Evolutionary conservation across 2,888 invertebrate genomes (phyloP).

Genomic region (Craniophora ligustri): DNA sequence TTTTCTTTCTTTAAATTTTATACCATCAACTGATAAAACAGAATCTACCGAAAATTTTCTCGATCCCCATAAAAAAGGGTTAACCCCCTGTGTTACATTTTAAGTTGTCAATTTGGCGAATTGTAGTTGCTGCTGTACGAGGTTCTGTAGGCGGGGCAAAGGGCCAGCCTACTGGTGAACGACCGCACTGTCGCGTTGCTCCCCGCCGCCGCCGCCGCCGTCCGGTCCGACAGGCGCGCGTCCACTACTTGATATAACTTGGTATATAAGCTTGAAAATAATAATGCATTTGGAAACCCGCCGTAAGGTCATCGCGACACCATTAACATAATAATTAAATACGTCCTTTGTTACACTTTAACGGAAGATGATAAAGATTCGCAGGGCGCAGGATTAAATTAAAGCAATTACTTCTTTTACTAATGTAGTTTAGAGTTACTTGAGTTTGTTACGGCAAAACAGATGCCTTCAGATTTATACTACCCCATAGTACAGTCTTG

Average conservation of each 20-base stretch:
- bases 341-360: conserved; percentile 31
- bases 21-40: too few species aligned
- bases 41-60: too few species aligned
- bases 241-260: conserved; percentile 46
- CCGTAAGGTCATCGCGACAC: conserved; percentile 26
- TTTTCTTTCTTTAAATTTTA: too few species aligned
- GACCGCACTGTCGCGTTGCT: conserved; percentile 60
- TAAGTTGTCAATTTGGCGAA: too few species aligned
- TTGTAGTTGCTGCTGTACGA: conserved; percentile 18
- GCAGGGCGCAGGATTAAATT: background rate
- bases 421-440: too few species aligned
- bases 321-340: conserved; percentile 33
- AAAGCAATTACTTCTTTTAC: too few species aligned
- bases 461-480: too few species aligned
- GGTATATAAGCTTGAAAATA: conserved; percentile 55
- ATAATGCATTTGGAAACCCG: conserved; percentile 47
- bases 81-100: too few species aligned
- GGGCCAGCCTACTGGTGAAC: conserved; percentile 71
- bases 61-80: too few species aligned
- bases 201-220: conserved; percentile 52
- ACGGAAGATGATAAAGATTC: conserved; percentile 26
- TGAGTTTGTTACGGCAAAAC: too few species aligned
- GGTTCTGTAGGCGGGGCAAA: conserved; percentile 67
- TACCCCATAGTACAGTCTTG: too few species aligned
- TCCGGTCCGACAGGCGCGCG: conserved; percentile 52